A percentile compares a stretch with the other conserved stretches of the same genome.
Conservation (phyloP, 2,113 vertebrate genomes). For the Glaucomys volans region DNA sequence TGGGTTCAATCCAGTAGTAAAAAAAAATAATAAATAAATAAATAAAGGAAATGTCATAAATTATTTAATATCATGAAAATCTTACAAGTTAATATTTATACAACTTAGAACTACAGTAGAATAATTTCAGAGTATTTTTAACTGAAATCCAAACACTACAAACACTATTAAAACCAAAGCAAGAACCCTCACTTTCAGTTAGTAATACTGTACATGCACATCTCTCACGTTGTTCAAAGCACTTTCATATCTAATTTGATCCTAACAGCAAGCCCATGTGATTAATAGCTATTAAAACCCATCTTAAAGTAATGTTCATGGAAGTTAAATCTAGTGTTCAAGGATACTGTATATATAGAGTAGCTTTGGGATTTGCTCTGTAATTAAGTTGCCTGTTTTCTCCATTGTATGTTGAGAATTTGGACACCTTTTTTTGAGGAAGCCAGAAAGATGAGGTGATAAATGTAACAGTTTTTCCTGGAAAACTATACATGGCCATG, state of each 20-base stretch:
- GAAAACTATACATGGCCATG: neutral
- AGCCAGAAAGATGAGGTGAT: neutral
- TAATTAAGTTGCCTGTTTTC: neutral
- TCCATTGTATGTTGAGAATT: neutral
- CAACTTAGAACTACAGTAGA: neutral
- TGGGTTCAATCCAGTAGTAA: neutral
- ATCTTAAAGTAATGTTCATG: neutral
- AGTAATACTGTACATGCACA: neutral
- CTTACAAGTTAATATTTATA: neutral
- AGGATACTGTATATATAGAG: neutral
- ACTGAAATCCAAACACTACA: neutral
- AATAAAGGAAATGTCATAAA: too few relatives aligned
- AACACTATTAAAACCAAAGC: neutral
- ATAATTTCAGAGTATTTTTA: neutral
- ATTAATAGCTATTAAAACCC: neutral
- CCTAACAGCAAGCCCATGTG: neutral
- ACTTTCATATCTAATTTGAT: neutral
- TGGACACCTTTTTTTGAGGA: neutral
- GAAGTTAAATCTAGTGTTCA: neutral
- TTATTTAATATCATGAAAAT: neutral
- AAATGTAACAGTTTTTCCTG: neutral
- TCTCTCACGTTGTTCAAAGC: neutral
- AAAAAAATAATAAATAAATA: neutral
- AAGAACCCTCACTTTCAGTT: neutral
- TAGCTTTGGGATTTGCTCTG: neutral